Evolutionary conservation across 2,113 vertebrate genomes (phyloP).

Genomic region (Parus major): DNA sequence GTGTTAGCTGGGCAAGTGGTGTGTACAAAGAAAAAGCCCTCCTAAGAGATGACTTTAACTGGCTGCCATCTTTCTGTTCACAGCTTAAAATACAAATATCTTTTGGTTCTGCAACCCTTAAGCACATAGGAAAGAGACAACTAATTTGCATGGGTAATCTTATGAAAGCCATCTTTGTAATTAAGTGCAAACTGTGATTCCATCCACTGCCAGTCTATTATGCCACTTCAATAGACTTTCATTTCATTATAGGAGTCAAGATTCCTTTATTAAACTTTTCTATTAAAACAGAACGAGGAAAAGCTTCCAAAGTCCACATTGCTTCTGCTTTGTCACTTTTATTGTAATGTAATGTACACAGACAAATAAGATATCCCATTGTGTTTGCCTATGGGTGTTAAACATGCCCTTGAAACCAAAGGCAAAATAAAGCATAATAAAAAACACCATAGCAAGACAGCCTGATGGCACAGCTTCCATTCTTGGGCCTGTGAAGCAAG

Average conservation of each 20-base stretch:
- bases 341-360: neutral
- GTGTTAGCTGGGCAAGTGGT: neutral
- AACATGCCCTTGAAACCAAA: constrained; percentile 36
- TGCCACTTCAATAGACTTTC: constrained; percentile 36
- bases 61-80: neutral
- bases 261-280: constrained; percentile 58
- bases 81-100: neutral
- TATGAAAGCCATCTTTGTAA: constrained; percentile 37
- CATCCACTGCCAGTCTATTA: constrained; percentile 2
- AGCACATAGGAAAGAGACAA: neutral
- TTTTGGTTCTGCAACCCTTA: neutral
- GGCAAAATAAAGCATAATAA: constrained; percentile 2
- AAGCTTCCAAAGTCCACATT: constrained; percentile 25
- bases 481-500: neutral
- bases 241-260: constrained; percentile 59
- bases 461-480: neutral
- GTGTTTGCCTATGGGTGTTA: neutral
- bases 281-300: constrained; percentile 39
- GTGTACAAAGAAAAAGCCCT: neutral
- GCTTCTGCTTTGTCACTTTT: neutral
- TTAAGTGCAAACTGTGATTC: constrained; percentile 57
- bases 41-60: neutral
- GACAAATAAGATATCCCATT: neutral
- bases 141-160: constrained; percentile 8
- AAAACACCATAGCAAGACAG: neutral